A percentile compares a stretch with the other conserved stretches of the same genome.
These are phyloP conservation scores for Arrhamphus sclerolepis DNA, from an alignment of 2,797 vertebrate genomes.

Conservation along the genomic window DNA sequence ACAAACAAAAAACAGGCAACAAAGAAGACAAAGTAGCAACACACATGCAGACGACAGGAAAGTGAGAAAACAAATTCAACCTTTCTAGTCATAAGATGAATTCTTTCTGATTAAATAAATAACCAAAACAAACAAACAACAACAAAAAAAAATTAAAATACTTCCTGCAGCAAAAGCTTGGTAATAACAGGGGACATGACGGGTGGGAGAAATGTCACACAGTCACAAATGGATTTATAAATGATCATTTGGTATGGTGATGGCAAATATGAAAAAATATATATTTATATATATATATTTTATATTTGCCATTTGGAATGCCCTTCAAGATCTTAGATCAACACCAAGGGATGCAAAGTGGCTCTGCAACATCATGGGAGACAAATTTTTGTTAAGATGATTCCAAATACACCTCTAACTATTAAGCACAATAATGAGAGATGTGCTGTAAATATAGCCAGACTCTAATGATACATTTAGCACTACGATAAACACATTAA, in stretches of 20 bases:
- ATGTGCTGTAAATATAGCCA: background rate
- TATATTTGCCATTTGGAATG: constrained; percentile 28
- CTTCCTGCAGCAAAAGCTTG: constrained; percentile 61
- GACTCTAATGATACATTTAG: background rate
- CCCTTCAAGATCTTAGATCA: constrained; percentile 1
- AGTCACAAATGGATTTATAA: no score
- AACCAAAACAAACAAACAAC: background rate
- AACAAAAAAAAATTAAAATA: constrained; percentile 16
- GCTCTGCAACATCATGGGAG: no score
- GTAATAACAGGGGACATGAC: no score
- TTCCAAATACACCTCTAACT: no score
- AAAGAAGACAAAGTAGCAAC: constrained; percentile 28
- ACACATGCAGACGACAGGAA: constrained; percentile 32
- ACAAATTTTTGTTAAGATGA: no score
- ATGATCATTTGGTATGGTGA: background rate
- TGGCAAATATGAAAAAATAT: constrained; percentile 14
- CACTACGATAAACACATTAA: background rate
- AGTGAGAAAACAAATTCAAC: constrained; percentile 40
- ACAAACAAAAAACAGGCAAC: constrained; percentile 12
- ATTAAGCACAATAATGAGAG: no score
- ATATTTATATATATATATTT: no score
- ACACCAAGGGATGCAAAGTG: constrained; percentile 5
- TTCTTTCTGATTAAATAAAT: background rate
- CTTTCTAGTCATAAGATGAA: constrained; percentile 18
- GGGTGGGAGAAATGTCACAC: no score